Evolutionary conservation across 30 jellyfish, hydroid and myxozoan species (phyloP).

Genomic region (Calvadosia cruxmelitensis): DNA sequence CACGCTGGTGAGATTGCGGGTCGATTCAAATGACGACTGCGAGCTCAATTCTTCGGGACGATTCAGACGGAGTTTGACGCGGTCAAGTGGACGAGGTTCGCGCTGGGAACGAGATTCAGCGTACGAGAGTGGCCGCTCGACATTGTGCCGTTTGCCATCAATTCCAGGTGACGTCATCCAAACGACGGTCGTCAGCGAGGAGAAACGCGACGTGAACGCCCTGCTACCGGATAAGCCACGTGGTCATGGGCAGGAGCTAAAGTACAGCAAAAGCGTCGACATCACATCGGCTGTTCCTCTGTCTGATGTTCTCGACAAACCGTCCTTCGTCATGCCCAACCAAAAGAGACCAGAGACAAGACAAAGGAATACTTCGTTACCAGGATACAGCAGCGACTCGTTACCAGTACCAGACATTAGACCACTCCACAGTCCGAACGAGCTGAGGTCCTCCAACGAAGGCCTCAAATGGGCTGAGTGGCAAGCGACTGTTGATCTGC

Average conservation of each 20-base stretch:
- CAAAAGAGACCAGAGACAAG: background rate
- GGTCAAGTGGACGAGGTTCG: slow-evolving; percentile 35
- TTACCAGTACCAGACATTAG: background rate
- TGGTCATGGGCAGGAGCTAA: background rate
- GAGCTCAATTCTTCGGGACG: background rate
- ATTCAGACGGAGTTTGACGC: background rate
- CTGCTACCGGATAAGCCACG: background rate
- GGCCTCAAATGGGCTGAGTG: slow-evolving; percentile 80
- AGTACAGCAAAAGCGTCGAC: background rate
- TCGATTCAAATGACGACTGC: background rate
- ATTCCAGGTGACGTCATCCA: background rate
- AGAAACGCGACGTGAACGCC: background rate
- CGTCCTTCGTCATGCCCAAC: slow-evolving; percentile 28
- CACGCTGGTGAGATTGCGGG: background rate
- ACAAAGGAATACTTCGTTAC: background rate
- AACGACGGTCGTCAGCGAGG: background rate
- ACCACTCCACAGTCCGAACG: background rate
- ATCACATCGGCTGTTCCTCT: slow-evolving; percentile 10
- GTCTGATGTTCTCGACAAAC: slow-evolving; percentile 63
- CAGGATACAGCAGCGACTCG: background rate
- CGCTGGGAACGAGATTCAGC: slow-evolving; percentile 76
- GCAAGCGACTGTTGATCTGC: slow-evolving; percentile 55
- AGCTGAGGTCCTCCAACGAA: slow-evolving; percentile 18
- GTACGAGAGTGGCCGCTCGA: slow-evolving; percentile 64
- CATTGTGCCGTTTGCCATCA: background rate